phyloP scores from a whole-genome alignment of 2,113 vertebrate genomes.

The Gymnarchus niloticus region DNA sequence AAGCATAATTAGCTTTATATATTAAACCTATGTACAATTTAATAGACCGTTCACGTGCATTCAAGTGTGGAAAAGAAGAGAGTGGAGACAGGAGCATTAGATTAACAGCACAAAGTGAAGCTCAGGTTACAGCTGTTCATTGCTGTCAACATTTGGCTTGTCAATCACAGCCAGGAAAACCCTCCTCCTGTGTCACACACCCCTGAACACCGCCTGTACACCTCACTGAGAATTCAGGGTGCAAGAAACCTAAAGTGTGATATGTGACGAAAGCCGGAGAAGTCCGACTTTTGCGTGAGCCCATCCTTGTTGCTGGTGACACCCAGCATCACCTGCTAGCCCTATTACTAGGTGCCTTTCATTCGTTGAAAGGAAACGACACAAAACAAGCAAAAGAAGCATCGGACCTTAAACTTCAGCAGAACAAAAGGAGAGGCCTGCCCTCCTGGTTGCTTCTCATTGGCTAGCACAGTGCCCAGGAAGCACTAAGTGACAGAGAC shows the following conservation, averaged over 20 bases:
- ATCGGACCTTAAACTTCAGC: background rate
- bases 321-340: background rate
- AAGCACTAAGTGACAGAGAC: constrained; percentile 15
- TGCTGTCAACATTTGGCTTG: too few species aligned
- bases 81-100: background rate
- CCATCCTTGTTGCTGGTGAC: background rate
- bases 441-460: background rate
- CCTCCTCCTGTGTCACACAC: background rate
- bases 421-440: constrained; percentile 13
- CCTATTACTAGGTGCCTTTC: background rate
- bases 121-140: background rate
- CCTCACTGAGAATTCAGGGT: background rate
- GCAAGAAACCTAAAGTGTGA: background rate
- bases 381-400: constrained; percentile 1
- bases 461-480: background rate
- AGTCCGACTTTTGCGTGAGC: background rate
- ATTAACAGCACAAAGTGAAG: background rate
- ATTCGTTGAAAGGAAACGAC: background rate
- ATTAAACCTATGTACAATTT: too few species aligned
- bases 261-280: background rate
- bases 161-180: background rate
- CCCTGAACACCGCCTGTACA: background rate
- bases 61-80: too few species aligned
- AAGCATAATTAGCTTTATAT: too few species aligned
- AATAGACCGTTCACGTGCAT: too few species aligned